Conservation (phyloP, 2,888 invertebrate genomes). For the Drosophila infuscata region DNA sequence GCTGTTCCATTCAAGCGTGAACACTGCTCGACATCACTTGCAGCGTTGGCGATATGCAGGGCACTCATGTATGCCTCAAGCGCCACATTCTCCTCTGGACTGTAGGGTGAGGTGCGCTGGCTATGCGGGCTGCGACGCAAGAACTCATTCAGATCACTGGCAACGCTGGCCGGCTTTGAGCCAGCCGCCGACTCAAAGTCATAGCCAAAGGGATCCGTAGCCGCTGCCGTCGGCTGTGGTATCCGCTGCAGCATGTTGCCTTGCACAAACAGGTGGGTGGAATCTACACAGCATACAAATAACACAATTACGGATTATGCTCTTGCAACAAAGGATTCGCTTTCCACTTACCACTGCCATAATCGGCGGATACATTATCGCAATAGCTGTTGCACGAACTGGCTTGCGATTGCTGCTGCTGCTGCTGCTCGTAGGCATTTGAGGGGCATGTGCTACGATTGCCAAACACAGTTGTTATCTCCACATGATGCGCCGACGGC, state of each 20-base stretch:
- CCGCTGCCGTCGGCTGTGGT: conserved; percentile 87
- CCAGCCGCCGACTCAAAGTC: conserved; percentile 91
- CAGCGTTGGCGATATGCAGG: conserved; percentile 74
- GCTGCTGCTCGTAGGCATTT: conserved; percentile 76
- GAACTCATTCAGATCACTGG: conserved; percentile 91
- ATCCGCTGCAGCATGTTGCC: conserved; percentile 88
- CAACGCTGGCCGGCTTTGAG: conserved; percentile 85
- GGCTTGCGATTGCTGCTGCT: conserved; percentile 49
- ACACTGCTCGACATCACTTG: conserved; percentile 80
- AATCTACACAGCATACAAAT: conserved; percentile 57
- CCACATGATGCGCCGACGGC: conserved; percentile 84
- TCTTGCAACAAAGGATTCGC: not conserved
- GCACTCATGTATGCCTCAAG: conserved; percentile 83
- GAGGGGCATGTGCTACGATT: conserved; percentile 66
- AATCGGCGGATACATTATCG: conserved; percentile 76
- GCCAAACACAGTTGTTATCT: conserved; percentile 84
- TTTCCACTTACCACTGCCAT: conserved; percentile 66
- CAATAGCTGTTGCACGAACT: conserved; percentile 71
- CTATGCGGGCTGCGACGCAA: conserved; percentile 84
- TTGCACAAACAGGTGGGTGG: conserved; percentile 91
- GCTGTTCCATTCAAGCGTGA: conserved; percentile 74
- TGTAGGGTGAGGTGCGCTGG: conserved; percentile 83
- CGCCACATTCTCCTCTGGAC: conserved; percentile 78
- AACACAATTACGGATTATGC: not conserved
- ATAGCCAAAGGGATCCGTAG: conserved; percentile 94